Evolutionary conservation across 2,113 vertebrate species (phyloP).

Genomic region (Campylorhamphus procurvoides): DNA sequence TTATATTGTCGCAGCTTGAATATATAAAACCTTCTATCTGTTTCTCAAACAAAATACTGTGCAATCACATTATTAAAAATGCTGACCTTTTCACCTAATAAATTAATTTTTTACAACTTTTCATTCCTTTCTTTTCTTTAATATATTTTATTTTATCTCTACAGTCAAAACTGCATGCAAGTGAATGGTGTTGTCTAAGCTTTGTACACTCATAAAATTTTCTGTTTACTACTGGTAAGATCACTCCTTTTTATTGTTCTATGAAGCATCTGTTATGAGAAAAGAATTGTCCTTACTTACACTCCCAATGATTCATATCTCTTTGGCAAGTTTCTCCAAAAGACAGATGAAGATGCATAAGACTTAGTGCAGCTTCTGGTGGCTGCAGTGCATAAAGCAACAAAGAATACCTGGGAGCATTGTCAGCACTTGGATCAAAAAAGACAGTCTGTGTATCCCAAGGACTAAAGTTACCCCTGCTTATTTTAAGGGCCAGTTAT

Average conservation of each 20-base stretch:
- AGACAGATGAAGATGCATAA: neutral
- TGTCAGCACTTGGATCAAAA: rapidly evolving
- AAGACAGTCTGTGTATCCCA: rapidly evolving
- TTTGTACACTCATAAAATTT: neutral
- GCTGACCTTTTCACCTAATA: neutral
- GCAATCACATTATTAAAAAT: neutral
- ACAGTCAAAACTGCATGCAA: neutral
- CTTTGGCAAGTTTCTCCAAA: neutral
- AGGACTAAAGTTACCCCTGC: neutral
- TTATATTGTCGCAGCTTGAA: neutral
- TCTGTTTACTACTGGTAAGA: neutral
- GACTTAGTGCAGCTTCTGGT: neutral
- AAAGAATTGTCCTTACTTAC: neutral
- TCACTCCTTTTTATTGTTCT: neutral
- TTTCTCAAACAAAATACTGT: neutral
- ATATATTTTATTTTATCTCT: neutral
- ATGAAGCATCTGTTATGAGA: neutral
- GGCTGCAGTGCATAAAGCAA: neutral
- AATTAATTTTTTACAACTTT: neutral
- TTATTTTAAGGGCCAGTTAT: rapidly evolving
- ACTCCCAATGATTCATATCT: neutral
- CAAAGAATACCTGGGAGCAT: rapidly evolving
- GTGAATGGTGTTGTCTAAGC: neutral
- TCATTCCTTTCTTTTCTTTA: neutral
- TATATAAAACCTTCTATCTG: neutral